A percentile compares a stretch with the other conserved stretches of the same genome.
phyloP scores from a whole-genome alignment of 1,140 invertebrate genomes.

The Dreissena rostriformis region DNA sequence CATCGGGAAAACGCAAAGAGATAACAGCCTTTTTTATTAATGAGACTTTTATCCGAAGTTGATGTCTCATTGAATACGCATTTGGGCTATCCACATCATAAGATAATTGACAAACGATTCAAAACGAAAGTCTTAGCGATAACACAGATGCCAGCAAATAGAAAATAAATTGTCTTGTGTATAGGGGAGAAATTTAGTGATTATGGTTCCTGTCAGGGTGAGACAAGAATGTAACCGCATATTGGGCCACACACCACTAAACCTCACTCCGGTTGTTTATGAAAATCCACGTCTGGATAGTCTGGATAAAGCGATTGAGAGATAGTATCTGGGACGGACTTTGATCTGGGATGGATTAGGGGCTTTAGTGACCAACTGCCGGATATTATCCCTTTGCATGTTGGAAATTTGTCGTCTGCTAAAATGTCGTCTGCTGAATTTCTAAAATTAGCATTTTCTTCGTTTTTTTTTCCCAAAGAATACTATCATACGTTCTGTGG shows the following conservation, averaged over 20 bases:
- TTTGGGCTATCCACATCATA: slow-evolving; percentile 19
- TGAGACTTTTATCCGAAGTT: slow-evolving; percentile 13
- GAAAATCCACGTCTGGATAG: slow-evolving; percentile 3
- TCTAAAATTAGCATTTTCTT: too few relatives aligned
- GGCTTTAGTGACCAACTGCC: too few relatives aligned
- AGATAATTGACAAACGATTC: slow-evolving; percentile 43
- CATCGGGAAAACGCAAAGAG: neutral
- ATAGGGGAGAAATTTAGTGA: slow-evolving; percentile 34
- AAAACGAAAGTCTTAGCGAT: slow-evolving; percentile 38
- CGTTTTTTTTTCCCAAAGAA: too few relatives aligned
- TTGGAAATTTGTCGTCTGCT: too few relatives aligned
- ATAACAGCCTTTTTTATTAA: neutral
- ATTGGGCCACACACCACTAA: neutral
- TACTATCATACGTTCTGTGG: too few relatives aligned
- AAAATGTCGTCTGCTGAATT: too few relatives aligned
- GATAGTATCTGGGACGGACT: slow-evolving; percentile 6
- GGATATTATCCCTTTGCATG: too few relatives aligned
- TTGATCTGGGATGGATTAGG: slow-evolving; percentile 11
- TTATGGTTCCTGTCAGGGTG: slow-evolving; percentile 14
- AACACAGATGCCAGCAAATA: slow-evolving; percentile 18
- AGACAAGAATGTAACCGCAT: slow-evolving; percentile 19
- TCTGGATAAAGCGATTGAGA: slow-evolving; percentile 11
- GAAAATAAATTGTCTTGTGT: slow-evolving; percentile 41
- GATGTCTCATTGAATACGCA: slow-evolving; percentile 27
- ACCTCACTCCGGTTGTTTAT: slow-evolving; percentile 18